A percentile compares a stretch with the other conserved stretches of the same genome.
These are phyloP conservation scores for Centropus bengalensis DNA, from an alignment of 2,113 vertebrate species.

Conservation along the genomic window DNA sequence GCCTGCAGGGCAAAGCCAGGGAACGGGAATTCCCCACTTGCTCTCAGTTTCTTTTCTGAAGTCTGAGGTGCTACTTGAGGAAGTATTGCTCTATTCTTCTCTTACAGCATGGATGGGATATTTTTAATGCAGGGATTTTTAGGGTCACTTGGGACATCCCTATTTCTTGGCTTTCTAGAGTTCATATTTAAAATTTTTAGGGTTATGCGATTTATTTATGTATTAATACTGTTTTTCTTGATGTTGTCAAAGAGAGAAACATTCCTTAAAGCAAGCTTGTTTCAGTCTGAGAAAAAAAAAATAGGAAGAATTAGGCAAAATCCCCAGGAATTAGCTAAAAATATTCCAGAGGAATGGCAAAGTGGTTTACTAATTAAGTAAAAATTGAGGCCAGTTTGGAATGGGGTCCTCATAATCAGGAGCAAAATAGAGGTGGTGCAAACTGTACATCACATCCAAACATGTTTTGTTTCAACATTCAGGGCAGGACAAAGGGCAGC, in stretches of 20 bases:
- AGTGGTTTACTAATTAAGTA: conserved; percentile 57
- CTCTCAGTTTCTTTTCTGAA: neutral
- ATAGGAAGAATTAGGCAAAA: conserved; percentile 10
- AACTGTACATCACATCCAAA: neutral
- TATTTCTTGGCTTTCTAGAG: neutral
- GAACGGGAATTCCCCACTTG: neutral
- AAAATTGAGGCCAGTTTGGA: conserved; percentile 43
- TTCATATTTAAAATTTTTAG: neutral
- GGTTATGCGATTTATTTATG: neutral
- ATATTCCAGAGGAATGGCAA: conserved; percentile 1
- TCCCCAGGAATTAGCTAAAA: conserved; percentile 61
- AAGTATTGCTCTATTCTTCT: neutral
- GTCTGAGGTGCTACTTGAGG: neutral
- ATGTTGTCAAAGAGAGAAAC: neutral
- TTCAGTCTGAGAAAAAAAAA: neutral
- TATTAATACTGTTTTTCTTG: neutral
- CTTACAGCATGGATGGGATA: neutral
- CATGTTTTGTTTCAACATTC: neutral
- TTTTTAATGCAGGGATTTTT: neutral
- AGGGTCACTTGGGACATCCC: neutral
- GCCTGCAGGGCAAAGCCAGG: neutral
- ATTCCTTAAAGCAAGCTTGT: neutral
- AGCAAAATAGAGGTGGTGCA: neutral
- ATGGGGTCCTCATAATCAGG: neutral
- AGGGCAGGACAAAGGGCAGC: neutral